Evolutionary conservation across 2,888 invertebrate genomes (phyloP).

Genomic region (Eupeodes latifasciatus): DNA sequence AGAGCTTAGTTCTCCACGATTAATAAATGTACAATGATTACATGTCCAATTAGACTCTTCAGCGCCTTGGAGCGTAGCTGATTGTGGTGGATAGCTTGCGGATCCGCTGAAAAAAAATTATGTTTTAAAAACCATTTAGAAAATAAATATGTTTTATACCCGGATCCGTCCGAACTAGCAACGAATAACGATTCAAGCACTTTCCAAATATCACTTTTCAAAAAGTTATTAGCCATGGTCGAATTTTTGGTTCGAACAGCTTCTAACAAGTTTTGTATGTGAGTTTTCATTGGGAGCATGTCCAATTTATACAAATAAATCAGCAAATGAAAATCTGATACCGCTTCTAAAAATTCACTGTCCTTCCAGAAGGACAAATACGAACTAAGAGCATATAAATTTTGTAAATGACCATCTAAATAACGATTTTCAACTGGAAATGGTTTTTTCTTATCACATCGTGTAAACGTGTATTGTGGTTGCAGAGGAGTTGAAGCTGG

Average conservation of each 20-base stretch:
- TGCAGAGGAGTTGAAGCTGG: conserved; percentile 95
- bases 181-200: conserved; percentile 92
- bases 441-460: conserved; percentile 85
- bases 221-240: conserved; percentile 91
- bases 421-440: conserved; percentile 94
- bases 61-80: conserved; percentile 67
- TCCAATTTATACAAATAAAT: conserved; percentile 96
- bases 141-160: conserved; percentile 76
- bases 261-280: conserved; percentile 90
- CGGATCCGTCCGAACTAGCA: conserved; percentile 84
- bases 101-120: conserved; percentile 79
- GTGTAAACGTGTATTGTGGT: conserved; percentile 90
- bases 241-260: conserved; percentile 90
- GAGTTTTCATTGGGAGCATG: conserved; percentile 92
- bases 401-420: conserved; percentile 92
- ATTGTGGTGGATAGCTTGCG: conserved; percentile 78
- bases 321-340: conserved; percentile 97
- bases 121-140: conserved; percentile 1
- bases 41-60: conserved; percentile 91
- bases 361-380: conserved; percentile 91
- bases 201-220: conserved; percentile 93
- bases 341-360: conserved; percentile 88
- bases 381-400: conserved; percentile 90
- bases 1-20: conserved; percentile 89
- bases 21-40: conserved; percentile 96